Base-by-base conservation (phyloP, 2,113 vertebrate species). In the Atrichornis clamosus region DNA sequence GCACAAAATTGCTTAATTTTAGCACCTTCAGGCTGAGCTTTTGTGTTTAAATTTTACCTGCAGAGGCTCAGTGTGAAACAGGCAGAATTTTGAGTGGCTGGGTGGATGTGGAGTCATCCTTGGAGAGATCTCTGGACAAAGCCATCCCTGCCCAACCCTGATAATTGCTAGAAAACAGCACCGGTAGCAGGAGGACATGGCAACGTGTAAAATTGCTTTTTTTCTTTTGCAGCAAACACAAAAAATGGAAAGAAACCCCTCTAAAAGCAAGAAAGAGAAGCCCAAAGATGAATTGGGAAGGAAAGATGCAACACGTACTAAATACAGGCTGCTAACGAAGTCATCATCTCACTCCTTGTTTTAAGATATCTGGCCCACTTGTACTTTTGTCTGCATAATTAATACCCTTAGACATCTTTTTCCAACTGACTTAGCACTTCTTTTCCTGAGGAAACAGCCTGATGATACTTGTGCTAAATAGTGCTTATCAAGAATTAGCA, bases 381-480 rank as follows among this genome's bases (percentile, higher is more conserved):
- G 78, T 70, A 83, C 60, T 96, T 93, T 80, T 84, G 76, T 92
- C 78, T 85, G 59, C 33, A 46, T 96, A 95, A 96, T 97, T 90
- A 93, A 84, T 64, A 95, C 77, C 79, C 42, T 86, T 19, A 55
- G 65, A 90, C 65, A 63, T 81, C 72, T 49, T 60, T 63, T 49
- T 46, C 41, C 59, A 80, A 88, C 60, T 46, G 82, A 88, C n/a
- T 59, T 49, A 59, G 89, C 52, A 59, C 67, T 95, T 92, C 55
- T 77, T 70, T 84, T 87, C 89, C 95, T 26, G 69, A 85, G 96
- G 72, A 93, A 95, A 56, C n/a, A 62, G 86, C 49, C 24, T 30
- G 89, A 83, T 35, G 70, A 78, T 39, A 41, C 47, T 74, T 47
- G 44, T 80, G 76, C 73, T 47, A 81, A 94, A 72, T 28, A 72